Conservation (phyloP, 2,888 invertebrate genomes). For the Steinernema scapterisci region DNA sequence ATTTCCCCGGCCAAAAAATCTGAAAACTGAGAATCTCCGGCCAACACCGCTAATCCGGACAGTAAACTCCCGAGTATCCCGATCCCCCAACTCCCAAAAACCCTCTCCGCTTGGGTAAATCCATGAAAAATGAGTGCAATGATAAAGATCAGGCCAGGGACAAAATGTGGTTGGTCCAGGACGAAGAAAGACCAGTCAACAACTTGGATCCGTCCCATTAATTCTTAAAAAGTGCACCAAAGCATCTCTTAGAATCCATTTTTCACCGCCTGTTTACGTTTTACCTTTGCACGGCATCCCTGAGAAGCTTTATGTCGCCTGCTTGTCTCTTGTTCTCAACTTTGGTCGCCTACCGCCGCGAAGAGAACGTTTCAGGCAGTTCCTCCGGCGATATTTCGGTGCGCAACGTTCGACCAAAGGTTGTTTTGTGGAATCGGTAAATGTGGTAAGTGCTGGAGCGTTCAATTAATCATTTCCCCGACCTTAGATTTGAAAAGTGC, state of each 20-base stretch:
- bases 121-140: conserved; percentile 22
- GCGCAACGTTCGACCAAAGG: conserved; percentile 29
- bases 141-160: conserved; percentile 22
- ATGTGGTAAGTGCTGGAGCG: background rate
- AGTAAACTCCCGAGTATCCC: too few species aligned
- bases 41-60: too few species aligned
- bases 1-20: too few species aligned
- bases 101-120: background rate
- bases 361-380: too few species aligned
- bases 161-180: conserved; percentile 24
- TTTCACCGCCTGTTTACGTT: conserved; percentile 12
- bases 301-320: background rate
- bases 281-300: background rate
- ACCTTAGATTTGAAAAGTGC: conserved; percentile 21
- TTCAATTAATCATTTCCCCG: conserved; percentile 15
- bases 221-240: conserved; percentile 25
- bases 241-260: background rate
- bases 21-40: too few species aligned
- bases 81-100: too few species aligned
- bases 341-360: background rate
- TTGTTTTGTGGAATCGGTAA: background rate
- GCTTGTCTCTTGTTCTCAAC: too few species aligned
- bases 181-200: conserved; percentile 11
- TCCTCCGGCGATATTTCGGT: background rate
- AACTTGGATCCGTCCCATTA: conserved; percentile 18